Evolutionary conservation across 2,888 invertebrate genomes (phyloP).

Genomic region (Hecatera dysodea): DNA sequence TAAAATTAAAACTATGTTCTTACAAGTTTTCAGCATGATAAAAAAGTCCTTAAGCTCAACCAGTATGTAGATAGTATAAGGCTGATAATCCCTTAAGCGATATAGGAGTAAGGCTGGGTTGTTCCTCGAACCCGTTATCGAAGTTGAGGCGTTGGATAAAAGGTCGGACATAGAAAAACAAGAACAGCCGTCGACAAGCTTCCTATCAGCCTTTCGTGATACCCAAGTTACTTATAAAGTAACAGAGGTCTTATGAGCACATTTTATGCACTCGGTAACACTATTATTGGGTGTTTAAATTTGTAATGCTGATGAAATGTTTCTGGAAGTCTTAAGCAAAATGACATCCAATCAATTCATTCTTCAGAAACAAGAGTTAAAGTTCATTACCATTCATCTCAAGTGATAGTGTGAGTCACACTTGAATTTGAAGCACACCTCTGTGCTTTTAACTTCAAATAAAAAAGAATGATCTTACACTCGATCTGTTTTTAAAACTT

Average conservation of each 20-base stretch:
- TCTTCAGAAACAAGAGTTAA: no score
- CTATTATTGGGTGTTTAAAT: neutral
- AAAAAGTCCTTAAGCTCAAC: neutral
- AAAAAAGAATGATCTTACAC: no score
- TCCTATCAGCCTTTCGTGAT: neutral
- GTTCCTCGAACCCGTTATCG: neutral
- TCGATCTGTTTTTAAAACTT: neutral
- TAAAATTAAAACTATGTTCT: neutral
- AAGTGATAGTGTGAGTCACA: no score
- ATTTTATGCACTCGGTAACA: neutral
- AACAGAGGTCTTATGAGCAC: neutral
- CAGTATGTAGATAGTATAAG: neutral
- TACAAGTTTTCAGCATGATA: neutral
- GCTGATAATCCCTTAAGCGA: neutral
- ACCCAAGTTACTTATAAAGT: neutral
- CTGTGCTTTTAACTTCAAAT: no score
- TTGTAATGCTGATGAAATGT: no score
- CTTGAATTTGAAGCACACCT: no score
- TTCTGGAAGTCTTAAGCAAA: no score
- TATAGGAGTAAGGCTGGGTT: neutral
- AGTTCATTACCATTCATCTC: no score
- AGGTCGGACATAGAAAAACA: slow-evolving; percentile 18
- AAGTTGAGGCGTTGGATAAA: slow-evolving; percentile 12
- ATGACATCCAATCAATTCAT: no score
- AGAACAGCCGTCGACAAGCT: neutral